Base-by-base conservation (phyloP, 2,888 invertebrate species). In the Lasioglossum vierecki region DNA sequence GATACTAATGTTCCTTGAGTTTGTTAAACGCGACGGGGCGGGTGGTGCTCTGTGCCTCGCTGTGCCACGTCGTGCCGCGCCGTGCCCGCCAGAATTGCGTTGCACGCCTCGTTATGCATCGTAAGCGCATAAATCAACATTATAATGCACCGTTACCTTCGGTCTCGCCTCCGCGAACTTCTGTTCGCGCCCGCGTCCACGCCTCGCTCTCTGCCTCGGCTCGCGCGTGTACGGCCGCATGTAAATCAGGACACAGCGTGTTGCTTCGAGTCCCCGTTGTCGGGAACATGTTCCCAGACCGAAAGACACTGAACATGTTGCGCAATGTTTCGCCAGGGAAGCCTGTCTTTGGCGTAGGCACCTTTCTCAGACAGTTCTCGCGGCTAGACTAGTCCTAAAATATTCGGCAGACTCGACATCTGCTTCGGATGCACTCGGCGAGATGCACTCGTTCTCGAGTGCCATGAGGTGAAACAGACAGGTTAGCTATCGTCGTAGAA, bases 81-180 rank as follows among this genome's bases (percentile, higher is more conserved):
- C 60, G 26, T 76, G 70, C 73, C 72, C 78, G 63, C 26, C 53
- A 73, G 82, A 87, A 79, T 87, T 82, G 76, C 75, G 72, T 77
- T 76, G 75, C 74, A 83, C 82, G 82, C 80, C 88, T 88, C 80
- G 88, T 88, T 88, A 87, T 79, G 82, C 88, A 88, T 84, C 63
- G 80, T 87, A 84, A 83, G 79, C 82, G 73, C 68, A 85, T 84
- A 88, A 88, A 88, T 88, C 88, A 88, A 88, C 82, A 76, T 88
- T 85, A 88, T 84, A 79, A 83, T 82, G 80, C 88, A 74, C 76
- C 88, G 84, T 80, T 85, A 83, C 84, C 84, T 87, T 80, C 66
- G 39, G 49, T 49, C 68, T 71, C 75, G 79, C 26, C 75, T 75
- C 68, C 53, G 72, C 66, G 75, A 83, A 87, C 77, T 87, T 87